Conservation (phyloP, 1,140 invertebrate species). For the Meloidogyne hapla region DNA sequence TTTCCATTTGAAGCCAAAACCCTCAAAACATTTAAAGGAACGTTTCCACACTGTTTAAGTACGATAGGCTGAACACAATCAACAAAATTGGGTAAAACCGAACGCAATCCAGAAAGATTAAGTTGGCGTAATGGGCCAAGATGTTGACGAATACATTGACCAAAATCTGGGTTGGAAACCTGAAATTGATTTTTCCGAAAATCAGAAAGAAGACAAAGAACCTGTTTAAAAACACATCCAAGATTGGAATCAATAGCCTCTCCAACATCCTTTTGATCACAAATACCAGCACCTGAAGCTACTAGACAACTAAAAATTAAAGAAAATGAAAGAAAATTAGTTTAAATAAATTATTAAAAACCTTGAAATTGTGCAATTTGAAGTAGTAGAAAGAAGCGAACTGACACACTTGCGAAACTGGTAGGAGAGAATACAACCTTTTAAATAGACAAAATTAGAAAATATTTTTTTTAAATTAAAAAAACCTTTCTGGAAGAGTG, state of each 20-base stretch:
- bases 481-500: slow-evolving; percentile 56
- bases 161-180: slow-evolving; percentile 59
- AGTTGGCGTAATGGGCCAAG: slow-evolving; percentile 59
- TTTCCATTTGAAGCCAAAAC: slow-evolving; percentile 54
- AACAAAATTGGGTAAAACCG: slow-evolving; percentile 59
- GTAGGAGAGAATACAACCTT: slow-evolving; percentile 51
- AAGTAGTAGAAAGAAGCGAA: slow-evolving; percentile 21
- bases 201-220: background rate
- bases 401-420: slow-evolving; percentile 47
- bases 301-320: slow-evolving; percentile 60
- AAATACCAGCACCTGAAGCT: slow-evolving; percentile 54
- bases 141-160: slow-evolving; percentile 57
- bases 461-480: background rate
- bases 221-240: slow-evolving; percentile 56
- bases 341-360: background rate
- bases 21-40: slow-evolving; percentile 52
- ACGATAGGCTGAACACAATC: slow-evolving; percentile 59
- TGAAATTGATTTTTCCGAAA: slow-evolving; percentile 8
- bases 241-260: slow-evolving; percentile 58
- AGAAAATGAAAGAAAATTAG: background rate
- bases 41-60: slow-evolving; percentile 47
- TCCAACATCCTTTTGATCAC: slow-evolving; percentile 54
- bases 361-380: slow-evolving; percentile 29
- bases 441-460: slow-evolving; percentile 2
- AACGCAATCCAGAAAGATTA: slow-evolving; percentile 44